Base-by-base conservation (phyloP, 2,797 vertebrate species). In the Danionella dracula region DNA sequence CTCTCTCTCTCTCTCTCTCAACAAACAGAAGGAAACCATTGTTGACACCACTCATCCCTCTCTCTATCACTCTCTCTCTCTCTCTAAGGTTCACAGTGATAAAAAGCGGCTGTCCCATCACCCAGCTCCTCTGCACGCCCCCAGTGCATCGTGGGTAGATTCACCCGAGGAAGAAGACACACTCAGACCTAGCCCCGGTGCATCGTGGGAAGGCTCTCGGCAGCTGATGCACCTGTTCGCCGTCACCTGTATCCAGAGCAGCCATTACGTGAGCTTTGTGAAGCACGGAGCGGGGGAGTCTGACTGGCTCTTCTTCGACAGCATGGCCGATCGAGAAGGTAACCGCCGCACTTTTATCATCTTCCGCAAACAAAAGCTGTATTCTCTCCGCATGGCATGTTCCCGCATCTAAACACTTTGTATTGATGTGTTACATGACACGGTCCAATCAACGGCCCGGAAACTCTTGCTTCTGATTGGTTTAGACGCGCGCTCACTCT, bases 281-380 rank as follows among this genome's bases (percentile, higher is more conserved):
- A 90, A 81, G 49, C 75, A 91, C 0, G 88, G 89, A 0, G 83
- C 88, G 0, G 73, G 68, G 2, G 32, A 72, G 40, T 68, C 82
- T 0, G 86, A 91, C 70, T 93, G 92, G 92, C 85, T 91, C 32
- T 92, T 93, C 61, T 93, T 93, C 4, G 92, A 93, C 86, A 93
- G 92, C 49, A 93, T 93, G 92, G 92, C 92, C 0, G 92, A 93
- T 69, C 73, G 92, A 10, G 87, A 92, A 79, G 92, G 91, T 92
- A 70, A n/a, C n/a, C n/a, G n/a, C n/a, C n/a, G n/a, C n/a, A n/a
- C n/a, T n/a, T n/a, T n/a, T n/a, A n/a, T n/a, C n/a, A n/a, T n/a
- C n/a, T n/a, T n/a, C n/a, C n/a, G n/a, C n/a, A n/a, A n/a, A n/a
- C n/a, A n/a, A n/a, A n/a, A n/a, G n/a, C n/a, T n/a, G n/a, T n/a